These are phyloP conservation scores for Rhineura floridana DNA, from an alignment of 2,113 vertebrate species.

Conservation along the genomic window DNA sequence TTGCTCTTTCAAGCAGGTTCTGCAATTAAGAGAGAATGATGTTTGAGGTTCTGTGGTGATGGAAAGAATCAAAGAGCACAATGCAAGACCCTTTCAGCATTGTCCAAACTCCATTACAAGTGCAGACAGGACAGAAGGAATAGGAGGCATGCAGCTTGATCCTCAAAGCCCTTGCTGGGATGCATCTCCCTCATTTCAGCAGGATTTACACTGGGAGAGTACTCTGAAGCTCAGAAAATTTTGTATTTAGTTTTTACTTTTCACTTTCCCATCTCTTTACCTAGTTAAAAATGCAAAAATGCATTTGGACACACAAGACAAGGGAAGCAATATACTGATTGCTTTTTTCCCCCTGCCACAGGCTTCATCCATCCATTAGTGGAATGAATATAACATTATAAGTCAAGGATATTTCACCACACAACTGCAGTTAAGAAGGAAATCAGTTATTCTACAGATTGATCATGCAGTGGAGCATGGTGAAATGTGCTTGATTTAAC, in stretches of 20 bases:
- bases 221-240: too few species aligned
- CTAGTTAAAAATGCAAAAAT: slow-evolving; percentile 2
- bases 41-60: not conserved
- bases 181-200: not conserved
- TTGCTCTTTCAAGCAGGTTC: not conserved
- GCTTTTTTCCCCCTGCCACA: too few species aligned
- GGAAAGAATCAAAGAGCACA: not conserved
- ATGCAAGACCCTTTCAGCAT: not conserved
- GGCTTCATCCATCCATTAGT: not conserved
- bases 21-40: not conserved
- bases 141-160: not conserved
- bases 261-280: not conserved
- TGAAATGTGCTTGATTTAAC: slow-evolving; percentile 17
- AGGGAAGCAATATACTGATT: not conserved
- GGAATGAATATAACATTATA: not conserved
- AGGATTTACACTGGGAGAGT: not conserved
- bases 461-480: not conserved
- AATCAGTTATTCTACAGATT: not conserved
- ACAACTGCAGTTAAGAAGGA: slow-evolving; percentile 11
- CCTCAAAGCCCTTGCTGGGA: not conserved
- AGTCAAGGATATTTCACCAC: not conserved
- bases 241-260: not conserved
- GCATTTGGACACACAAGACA: not conserved
- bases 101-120: not conserved
- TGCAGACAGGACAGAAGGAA: not conserved